Percentiles rank a stretch among this genome's conserved stretches.
Conservation (phyloP, 2,888 invertebrate species). For the Callyntrura sp. region DNA sequence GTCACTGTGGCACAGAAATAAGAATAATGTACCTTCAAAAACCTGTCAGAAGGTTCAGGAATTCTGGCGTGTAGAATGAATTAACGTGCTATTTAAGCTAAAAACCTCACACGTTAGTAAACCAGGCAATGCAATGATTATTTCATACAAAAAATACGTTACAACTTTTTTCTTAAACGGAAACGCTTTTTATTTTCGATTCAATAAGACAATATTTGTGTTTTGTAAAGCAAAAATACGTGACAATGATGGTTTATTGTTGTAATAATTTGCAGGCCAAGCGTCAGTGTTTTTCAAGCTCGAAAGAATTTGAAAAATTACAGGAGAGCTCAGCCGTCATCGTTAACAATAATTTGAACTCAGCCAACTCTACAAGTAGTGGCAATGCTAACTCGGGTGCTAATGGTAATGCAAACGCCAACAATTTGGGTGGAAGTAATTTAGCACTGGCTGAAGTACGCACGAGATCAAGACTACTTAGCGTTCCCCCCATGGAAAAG, state of each 20-base stretch:
- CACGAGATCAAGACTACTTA: conserved; percentile 82
- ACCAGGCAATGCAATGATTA: no score
- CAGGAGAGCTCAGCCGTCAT: conserved; percentile 88
- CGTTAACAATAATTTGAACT: conserved; percentile 71
- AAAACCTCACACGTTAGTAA: no score
- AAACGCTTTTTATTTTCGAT: no score
- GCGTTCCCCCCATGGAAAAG: conserved; percentile 83
- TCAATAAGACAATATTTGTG: no score
- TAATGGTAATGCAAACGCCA: conserved; percentile 68
- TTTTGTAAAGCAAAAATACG: no score
- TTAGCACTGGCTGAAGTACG: conserved; percentile 80
- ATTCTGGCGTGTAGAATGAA: no score
- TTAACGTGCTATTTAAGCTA: no score
- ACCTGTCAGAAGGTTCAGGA: no score
- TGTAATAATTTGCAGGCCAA: conserved; percentile 86
- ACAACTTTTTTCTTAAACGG: no score
- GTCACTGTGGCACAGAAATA: no score
- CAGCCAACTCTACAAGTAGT: conserved; percentile 66
- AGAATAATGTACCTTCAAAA: no score
- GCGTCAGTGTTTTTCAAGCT: conserved; percentile 94
- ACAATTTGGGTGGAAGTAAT: conserved; percentile 74
- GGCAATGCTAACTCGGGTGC: conserved; percentile 73
- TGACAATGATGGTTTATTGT: conserved; percentile 5
- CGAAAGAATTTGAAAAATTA: conserved; percentile 96
- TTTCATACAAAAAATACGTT: no score